phyloP scores from a whole-genome alignment of 1,140 invertebrate genomes.

The Pseudomyrmex gracilis region DNA sequence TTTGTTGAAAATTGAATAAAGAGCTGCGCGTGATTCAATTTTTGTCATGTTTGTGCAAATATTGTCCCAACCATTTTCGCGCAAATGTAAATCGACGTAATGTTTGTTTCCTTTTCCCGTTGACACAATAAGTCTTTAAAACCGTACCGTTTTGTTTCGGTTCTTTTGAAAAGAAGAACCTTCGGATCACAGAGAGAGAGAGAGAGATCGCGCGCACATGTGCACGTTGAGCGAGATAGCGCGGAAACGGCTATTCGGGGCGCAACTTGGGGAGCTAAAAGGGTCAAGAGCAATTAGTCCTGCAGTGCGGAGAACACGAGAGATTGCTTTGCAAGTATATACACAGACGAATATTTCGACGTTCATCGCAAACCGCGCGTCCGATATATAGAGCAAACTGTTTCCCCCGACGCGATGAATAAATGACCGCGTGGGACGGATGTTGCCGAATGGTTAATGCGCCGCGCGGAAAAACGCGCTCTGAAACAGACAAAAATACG shows the following conservation, averaged over 20 bases:
- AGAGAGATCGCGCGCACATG: not conserved
- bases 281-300: constrained; percentile 61
- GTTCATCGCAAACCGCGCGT: constrained; percentile 16
- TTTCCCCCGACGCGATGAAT: constrained; percentile 22
- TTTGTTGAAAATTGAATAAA: no score
- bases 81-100: not conserved
- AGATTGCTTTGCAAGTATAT: constrained; percentile 43
- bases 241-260: constrained; percentile 47
- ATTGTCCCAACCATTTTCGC: no score
- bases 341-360: constrained; percentile 26
- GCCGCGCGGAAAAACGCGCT: not conserved
- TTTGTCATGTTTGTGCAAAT: no score
- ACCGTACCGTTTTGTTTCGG: not conserved
- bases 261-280: constrained; percentile 45
- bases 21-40: no score
- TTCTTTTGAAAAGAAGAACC: constrained; percentile 26
- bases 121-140: not conserved
- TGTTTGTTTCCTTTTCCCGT: not conserved
- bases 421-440: constrained; percentile 24
- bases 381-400: not conserved
- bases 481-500: not conserved
- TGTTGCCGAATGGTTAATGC: constrained; percentile 22
- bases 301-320: constrained; percentile 11
- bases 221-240: not conserved
- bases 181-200: no score